Conservation (phyloP, 2,888 invertebrate genomes). For the Eupelmus urozonus region DNA sequence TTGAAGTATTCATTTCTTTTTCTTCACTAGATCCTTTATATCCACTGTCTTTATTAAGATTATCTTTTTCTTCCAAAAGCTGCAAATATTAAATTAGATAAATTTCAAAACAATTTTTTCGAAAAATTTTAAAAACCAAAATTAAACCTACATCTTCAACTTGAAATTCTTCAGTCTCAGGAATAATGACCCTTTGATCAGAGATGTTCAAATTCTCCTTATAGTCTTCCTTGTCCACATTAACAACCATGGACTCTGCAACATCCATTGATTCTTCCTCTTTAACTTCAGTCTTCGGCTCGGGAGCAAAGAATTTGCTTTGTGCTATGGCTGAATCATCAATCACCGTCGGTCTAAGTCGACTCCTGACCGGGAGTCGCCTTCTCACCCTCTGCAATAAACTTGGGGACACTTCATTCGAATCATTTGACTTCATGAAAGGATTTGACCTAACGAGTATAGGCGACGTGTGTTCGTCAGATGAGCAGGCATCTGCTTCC, state of each 20-base stretch:
- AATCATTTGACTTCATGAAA: slow-evolving; percentile 63
- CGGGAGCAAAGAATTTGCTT: slow-evolving; percentile 71
- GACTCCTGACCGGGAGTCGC: slow-evolving; percentile 64
- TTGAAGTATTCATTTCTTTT: slow-evolving; percentile 13
- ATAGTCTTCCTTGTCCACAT: slow-evolving; percentile 53
- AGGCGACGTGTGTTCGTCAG: slow-evolving; percentile 61
- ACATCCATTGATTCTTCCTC: slow-evolving; percentile 35
- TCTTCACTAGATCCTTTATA: slow-evolving; percentile 41
- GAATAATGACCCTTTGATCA: slow-evolving; percentile 48
- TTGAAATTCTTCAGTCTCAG: slow-evolving; percentile 51
- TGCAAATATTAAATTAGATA: slow-evolving; percentile 17
- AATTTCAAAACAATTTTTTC: neutral
- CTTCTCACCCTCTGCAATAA: slow-evolving; percentile 66
- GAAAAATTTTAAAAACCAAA: slow-evolving; percentile 1
- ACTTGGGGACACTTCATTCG: slow-evolving; percentile 69
- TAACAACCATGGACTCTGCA: slow-evolving; percentile 50
- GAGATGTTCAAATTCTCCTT: slow-evolving; percentile 58
- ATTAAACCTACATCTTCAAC: slow-evolving; percentile 20
- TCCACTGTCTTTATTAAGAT: slow-evolving; percentile 41
- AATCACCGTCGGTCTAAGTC: slow-evolving; percentile 70
- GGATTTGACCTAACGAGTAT: slow-evolving; percentile 62
- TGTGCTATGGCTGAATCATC: slow-evolving; percentile 65
- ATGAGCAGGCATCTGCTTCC: neutral
- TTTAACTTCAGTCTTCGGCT: slow-evolving; percentile 24
- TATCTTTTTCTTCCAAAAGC: neutral